phyloP scores from a whole-genome alignment of 2,113 vertebrate species.

The Osmerus mordax region DNA sequence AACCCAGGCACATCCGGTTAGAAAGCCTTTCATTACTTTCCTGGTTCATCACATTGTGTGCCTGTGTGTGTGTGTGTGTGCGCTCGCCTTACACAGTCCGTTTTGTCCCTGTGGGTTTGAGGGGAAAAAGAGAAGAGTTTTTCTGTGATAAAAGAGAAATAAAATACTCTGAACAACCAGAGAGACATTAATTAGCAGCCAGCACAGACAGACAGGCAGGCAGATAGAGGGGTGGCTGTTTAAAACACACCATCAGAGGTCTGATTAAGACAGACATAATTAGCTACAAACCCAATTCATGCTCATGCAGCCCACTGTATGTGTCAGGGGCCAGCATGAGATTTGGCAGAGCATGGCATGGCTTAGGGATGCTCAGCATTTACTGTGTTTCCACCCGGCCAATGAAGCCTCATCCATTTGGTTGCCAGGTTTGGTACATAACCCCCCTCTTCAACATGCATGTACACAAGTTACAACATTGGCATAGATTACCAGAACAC shows the following conservation, averaged over 20 bases:
- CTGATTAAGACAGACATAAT: conserved; percentile 21
- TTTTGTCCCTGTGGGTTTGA: not conserved
- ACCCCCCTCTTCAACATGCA: conserved; percentile 19
- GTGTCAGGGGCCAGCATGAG: conserved; percentile 12
- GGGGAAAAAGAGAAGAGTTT: not conserved
- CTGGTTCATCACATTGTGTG: conserved; percentile 39
- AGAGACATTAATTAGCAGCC: conserved; percentile 27
- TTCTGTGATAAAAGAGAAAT: conserved; percentile 6
- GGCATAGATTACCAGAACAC: conserved; percentile 35
- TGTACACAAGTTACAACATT: not conserved
- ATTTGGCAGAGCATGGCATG: conserved; percentile 26
- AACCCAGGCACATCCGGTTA: conserved; percentile 34
- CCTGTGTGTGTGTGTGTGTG: conserved; percentile 12
- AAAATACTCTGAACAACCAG: conserved; percentile 13
- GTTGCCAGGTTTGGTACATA: conserved; percentile 27
- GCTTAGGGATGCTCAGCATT: conserved; percentile 14
- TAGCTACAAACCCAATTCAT: not conserved
- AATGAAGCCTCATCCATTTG: too few species aligned
- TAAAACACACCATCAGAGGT: conserved; percentile 15
- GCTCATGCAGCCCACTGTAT: not conserved
- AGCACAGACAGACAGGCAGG: not conserved
- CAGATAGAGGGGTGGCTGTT: conserved; percentile 6
- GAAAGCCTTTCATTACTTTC: conserved; percentile 26
- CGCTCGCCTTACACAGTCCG: not conserved
- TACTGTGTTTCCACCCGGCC: too few species aligned